phyloP scores from a whole-genome alignment of 1,140 invertebrate genomes.

The Centruroides vittatus region DNA sequence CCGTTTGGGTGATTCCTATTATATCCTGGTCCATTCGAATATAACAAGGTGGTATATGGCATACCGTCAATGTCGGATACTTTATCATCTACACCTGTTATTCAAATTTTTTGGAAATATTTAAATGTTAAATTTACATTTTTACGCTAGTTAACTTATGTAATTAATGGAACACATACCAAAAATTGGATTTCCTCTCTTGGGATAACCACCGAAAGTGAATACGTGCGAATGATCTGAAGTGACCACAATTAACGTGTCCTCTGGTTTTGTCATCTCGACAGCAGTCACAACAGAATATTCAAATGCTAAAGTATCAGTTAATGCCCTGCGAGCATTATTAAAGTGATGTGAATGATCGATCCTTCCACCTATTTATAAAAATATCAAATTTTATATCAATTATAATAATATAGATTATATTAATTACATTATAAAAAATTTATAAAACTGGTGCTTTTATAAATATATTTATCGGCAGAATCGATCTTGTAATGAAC shows the following conservation, averaged over 20 bases:
- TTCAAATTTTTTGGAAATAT: no score
- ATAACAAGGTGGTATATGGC: constrained; percentile 65
- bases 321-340: constrained; percentile 55
- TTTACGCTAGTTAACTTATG: no score
- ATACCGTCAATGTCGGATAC: constrained; percentile 36
- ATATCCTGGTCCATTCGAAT: constrained; percentile 62
- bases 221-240: constrained; percentile 24
- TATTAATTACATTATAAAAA: no score
- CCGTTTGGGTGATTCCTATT: constrained; percentile 23
- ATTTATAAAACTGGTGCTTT: no score
- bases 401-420: no score
- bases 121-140: no score
- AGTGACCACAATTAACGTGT: constrained; percentile 20
- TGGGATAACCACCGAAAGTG: constrained; percentile 20
- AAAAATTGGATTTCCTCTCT: constrained; percentile 19
- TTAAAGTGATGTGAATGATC: constrained; percentile 76
- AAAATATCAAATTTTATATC: no score
- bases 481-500: no score
- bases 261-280: constrained; percentile 22
- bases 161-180: not conserved
- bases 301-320: constrained; percentile 15
- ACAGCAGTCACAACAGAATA: constrained; percentile 19
- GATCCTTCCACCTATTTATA: constrained; percentile 26
- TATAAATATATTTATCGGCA: no score
- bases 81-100: constrained; percentile 9